Percentiles rank a stretch among this genome's conserved stretches.
phyloP scores from a whole-genome alignment of 2,888 invertebrate genomes.

The Taenaris catops region DNA sequence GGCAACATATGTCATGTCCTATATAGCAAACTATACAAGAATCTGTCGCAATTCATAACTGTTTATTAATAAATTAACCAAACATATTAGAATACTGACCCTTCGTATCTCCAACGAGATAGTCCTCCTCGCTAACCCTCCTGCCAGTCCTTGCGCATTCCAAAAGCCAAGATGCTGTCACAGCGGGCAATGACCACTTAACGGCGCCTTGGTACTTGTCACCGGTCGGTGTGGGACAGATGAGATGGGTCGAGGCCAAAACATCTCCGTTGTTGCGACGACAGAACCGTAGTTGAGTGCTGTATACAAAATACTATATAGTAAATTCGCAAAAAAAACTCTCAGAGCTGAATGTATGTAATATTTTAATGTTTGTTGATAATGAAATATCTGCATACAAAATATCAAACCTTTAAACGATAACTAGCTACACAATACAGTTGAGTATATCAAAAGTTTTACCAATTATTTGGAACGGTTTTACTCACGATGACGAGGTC shows the following conservation, averaged over 20 bases:
- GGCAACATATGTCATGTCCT: too few relatives aligned
- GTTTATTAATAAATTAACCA: too few relatives aligned
- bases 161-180: constrained; percentile 87
- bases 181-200: constrained; percentile 92
- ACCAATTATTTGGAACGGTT: constrained; percentile 47
- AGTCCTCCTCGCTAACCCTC: constrained; percentile 74
- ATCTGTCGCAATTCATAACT: too few relatives aligned
- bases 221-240: constrained; percentile 86
- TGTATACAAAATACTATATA: constrained; percentile 25
- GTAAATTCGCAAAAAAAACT: too few relatives aligned
- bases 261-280: constrained; percentile 65
- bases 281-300: constrained; percentile 67
- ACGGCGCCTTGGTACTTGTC: constrained; percentile 91
- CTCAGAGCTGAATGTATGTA: too few relatives aligned
- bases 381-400: too few relatives aligned
- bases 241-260: constrained; percentile 87
- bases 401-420: too few relatives aligned
- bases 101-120: constrained; percentile 74
- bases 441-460: too few relatives aligned
- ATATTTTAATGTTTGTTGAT: too few relatives aligned
- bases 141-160: constrained; percentile 81
- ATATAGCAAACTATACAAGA: too few relatives aligned
- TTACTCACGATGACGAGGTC: constrained; percentile 31
- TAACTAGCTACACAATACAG: too few relatives aligned
- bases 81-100: too few relatives aligned